phyloP scores from a whole-genome alignment of 1,140 invertebrate genomes.

The Hylaeus volcanicus region DNA sequence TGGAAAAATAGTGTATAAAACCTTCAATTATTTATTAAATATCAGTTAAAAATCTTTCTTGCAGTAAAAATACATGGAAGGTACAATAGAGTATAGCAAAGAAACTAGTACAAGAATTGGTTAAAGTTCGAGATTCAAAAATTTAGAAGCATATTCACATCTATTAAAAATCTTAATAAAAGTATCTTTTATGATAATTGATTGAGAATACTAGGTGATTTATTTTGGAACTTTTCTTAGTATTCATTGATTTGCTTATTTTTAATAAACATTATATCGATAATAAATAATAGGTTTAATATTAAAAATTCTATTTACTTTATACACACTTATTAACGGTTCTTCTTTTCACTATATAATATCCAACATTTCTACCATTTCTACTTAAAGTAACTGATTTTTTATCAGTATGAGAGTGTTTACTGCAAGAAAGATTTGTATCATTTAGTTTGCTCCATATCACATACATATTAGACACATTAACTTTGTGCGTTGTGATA shows the following conservation, averaged over 20 bases:
- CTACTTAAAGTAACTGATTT: conserved; percentile 59
- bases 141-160: not conserved
- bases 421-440: conserved; percentile 63
- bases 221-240: not conserved
- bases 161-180: not conserved
- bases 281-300: conserved; percentile 27
- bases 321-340: conserved; percentile 65
- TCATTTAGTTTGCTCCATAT: conserved; percentile 75
- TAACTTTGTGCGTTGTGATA: conserved; percentile 77
- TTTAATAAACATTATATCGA: conserved; percentile 33
- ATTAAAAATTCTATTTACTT: conserved; percentile 12
- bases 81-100: not conserved
- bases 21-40: conserved; percentile 18
- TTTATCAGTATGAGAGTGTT: conserved; percentile 54
- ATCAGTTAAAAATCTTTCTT: conserved; percentile 25
- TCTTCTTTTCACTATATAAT: conserved; percentile 63
- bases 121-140: not conserved
- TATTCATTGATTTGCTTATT: conserved; percentile 1
- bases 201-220: not conserved
- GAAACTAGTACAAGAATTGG: not conserved
- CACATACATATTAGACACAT: conserved; percentile 69
- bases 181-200: not conserved
- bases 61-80: conserved; percentile 3
- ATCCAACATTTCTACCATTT: conserved; percentile 67
- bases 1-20: conserved; percentile 65